Base-by-base conservation (phyloP, 2,888 invertebrate genomes). In the Mesorhabditis belari region DNA sequence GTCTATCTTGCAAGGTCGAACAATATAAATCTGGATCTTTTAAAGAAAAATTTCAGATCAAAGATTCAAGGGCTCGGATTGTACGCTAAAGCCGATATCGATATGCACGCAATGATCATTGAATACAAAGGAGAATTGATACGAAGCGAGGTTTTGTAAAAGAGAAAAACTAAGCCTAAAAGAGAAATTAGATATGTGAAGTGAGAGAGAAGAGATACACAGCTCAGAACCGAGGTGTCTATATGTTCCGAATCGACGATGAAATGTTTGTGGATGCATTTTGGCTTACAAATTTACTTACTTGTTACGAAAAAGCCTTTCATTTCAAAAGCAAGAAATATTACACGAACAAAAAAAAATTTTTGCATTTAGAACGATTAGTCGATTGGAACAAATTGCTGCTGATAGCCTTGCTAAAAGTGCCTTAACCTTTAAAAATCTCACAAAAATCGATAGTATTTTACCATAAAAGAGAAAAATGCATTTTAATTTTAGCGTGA, bases 31-130 rank as follows among this genome's bases (percentile, higher is more conserved):
- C n/a, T n/a, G n/a, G n/a, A n/a, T n/a, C 89, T 54, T 88, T 87
- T 84, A 94, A 94, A 85, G 90, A 93, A 72, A 81, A 81, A 28
- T 26, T 0, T 52, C 51, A 60, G 50, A 6, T 69, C 67, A 2
- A 60, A 64, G n/a, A 70, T 93, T 77, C 90, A 95, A 85, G 99
- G 98, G 0, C 85, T 99, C 59, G 98, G 98, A 2, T 84, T 99
- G 74, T 99, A 94, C 83, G 96, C 98, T 24, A 93, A 95, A 0
- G 86, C 92, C 54, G 98, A 98, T 83, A 85, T 99, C 71, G 96
- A 98, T 82, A 94, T 93, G 83, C 93, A 96, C 83, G 94, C 95
- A 0, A 98, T 98, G 95, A 93, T 99, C 65, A 99, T 99, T 69
- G 98, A 99, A 83, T 99, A 99, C 82, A 95, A 73, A 69, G 70